Percentiles rank a stretch among this genome's conserved stretches.
Conservation (phyloP, 53 echinoderm and acorn worm genomes). For the Astropecten irregularis region DNA sequence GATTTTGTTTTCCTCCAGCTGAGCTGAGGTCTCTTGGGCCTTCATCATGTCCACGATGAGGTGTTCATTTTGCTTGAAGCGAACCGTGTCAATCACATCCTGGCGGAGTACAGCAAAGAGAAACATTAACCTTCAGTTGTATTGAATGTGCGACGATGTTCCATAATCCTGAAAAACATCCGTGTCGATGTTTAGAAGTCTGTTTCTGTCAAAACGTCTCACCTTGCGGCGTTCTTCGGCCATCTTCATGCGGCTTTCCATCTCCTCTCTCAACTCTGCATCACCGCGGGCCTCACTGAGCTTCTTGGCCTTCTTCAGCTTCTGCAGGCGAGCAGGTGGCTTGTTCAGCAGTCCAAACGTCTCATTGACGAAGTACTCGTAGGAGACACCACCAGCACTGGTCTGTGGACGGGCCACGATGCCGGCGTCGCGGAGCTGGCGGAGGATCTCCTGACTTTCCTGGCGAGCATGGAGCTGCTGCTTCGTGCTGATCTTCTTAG, state of each 20-base stretch:
- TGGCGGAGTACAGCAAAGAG: no score
- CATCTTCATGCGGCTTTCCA: no score
- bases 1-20: no score
- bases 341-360: slow-evolving; percentile 13
- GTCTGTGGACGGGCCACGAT: slow-evolving; percentile 48
- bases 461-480: slow-evolving; percentile 11
- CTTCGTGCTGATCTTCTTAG: slow-evolving; percentile 31
- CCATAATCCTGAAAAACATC: no score
- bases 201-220: no score
- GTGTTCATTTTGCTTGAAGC: no score
- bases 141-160: no score
- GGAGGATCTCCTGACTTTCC: slow-evolving; percentile 30
- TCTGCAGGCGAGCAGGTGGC: slow-evolving; percentile 35
- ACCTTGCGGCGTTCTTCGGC: slow-evolving; percentile 35
- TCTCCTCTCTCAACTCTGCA: slow-evolving; percentile 35
- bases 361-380: slow-evolving; percentile 51
- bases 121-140: no score
- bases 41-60: no score
- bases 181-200: no score
- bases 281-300: slow-evolving; percentile 6
- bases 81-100: no score
- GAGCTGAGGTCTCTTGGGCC: no score
- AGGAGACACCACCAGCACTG: slow-evolving; percentile 29
- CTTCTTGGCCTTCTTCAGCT: slow-evolving; percentile 39
- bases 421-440: slow-evolving; percentile 27